These are phyloP conservation scores for Coreoperca whiteheadi DNA, from an alignment of 2,113 vertebrate species.

Conservation along the genomic window DNA sequence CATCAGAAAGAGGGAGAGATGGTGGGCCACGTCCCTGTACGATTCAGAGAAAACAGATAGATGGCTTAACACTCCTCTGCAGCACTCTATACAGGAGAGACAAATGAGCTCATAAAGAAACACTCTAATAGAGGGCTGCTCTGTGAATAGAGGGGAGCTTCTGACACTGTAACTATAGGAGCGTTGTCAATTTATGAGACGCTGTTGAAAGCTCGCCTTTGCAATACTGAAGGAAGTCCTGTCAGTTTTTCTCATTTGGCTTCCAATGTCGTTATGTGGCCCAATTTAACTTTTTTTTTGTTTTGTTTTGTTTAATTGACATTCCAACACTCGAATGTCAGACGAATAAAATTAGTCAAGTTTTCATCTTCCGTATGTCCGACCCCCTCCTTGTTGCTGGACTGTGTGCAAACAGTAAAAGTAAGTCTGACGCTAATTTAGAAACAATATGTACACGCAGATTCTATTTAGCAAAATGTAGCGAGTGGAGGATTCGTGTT, in stretches of 20 bases:
- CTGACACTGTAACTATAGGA: constrained; percentile 61
- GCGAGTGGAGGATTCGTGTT: not conserved
- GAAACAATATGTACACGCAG: not conserved
- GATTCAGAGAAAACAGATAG: constrained; percentile 72
- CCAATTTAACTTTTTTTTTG: not conserved
- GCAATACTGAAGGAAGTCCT: not conserved
- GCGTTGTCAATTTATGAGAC: constrained; percentile 49
- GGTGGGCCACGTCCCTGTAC: constrained; percentile 72
- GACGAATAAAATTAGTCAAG: constrained; percentile 1
- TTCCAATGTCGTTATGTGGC: not conserved
- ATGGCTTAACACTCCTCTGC: constrained; percentile 74
- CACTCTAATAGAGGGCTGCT: constrained; percentile 70
- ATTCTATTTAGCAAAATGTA: not conserved
- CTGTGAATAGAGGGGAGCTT: constrained; percentile 52
- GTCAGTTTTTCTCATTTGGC: constrained; percentile 13
- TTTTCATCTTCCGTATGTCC: not conserved
- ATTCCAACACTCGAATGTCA: constrained; percentile 25
- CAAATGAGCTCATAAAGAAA: constrained; percentile 78
- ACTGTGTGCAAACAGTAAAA: not conserved
- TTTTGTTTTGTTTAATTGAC: constrained; percentile 20
- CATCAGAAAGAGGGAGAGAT: constrained; percentile 73
- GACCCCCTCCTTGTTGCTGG: not conserved
- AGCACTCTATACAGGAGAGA: constrained; percentile 73
- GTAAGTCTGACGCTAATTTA: not conserved
- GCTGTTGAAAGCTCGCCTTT: not conserved